phyloP scores from a whole-genome alignment of 2,113 vertebrate genomes.

The Egretta garzetta region DNA sequence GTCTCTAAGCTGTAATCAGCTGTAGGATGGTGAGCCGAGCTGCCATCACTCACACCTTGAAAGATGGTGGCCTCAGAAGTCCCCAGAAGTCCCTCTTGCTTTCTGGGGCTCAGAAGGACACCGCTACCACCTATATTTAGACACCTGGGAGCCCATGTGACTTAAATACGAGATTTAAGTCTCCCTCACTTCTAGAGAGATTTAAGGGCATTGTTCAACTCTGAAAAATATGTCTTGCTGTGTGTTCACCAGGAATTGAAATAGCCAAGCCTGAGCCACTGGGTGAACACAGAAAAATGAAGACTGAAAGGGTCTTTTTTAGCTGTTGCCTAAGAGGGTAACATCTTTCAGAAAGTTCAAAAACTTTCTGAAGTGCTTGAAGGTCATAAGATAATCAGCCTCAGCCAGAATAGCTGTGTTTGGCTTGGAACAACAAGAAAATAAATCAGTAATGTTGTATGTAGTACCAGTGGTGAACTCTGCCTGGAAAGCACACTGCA shows the following conservation, averaged over 20 bases:
- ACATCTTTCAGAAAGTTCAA: not conserved
- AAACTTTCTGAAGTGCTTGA: not conserved
- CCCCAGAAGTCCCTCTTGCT: not conserved
- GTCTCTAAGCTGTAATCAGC: not conserved
- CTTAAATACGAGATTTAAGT: not conserved
- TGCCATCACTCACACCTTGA: not conserved
- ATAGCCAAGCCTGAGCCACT: not conserved
- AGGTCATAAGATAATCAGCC: not conserved
- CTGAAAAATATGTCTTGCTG: not conserved
- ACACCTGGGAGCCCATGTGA: not conserved
- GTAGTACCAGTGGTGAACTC: not conserved
- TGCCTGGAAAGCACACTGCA: not conserved
- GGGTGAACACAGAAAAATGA: not conserved
- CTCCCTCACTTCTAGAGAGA: not conserved
- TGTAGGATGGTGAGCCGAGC: not conserved
- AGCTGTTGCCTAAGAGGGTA: not conserved
- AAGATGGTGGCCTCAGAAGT: not conserved
- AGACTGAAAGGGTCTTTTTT: not conserved
- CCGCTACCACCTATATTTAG: not conserved
- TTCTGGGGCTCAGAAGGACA: not conserved
- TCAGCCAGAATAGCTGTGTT: not conserved
- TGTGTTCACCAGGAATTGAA: not conserved
- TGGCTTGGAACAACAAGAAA: conserved; percentile 11
- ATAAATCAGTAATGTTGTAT: not conserved
- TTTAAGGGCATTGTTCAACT: not conserved